These are phyloP conservation scores for Drosophila helvetica DNA, from an alignment of 2,888 invertebrate genomes.

Conservation along the genomic window DNA sequence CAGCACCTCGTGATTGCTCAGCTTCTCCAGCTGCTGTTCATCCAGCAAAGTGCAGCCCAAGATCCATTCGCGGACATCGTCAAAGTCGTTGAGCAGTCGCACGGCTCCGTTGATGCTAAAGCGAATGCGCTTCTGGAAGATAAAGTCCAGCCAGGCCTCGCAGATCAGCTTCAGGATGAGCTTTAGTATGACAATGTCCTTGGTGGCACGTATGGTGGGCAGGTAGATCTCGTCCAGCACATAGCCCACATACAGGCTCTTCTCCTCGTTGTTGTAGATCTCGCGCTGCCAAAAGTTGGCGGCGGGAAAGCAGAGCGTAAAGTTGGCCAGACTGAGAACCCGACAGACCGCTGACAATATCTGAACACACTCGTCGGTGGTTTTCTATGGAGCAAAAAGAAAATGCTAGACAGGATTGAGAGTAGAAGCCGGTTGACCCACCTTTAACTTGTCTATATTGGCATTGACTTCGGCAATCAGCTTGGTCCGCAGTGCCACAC, in stretches of 20 bases:
- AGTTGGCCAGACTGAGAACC: slow-evolving; percentile 90
- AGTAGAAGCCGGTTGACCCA: slow-evolving; percentile 69
- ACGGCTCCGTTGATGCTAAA: slow-evolving; percentile 92
- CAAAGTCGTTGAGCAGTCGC: slow-evolving; percentile 92
- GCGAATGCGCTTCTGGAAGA: slow-evolving; percentile 91
- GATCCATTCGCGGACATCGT: slow-evolving; percentile 91
- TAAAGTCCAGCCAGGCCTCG: slow-evolving; percentile 94
- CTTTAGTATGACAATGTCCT: slow-evolving; percentile 89
- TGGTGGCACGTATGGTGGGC: slow-evolving; percentile 91
- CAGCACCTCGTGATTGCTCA: slow-evolving; percentile 85
- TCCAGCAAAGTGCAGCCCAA: slow-evolving; percentile 86
- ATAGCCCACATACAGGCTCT: slow-evolving; percentile 88
- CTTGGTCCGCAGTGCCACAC: slow-evolving; percentile 91
- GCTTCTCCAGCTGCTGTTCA: slow-evolving; percentile 84
- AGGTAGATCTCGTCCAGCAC: slow-evolving; percentile 90
- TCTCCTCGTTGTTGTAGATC: slow-evolving; percentile 78
- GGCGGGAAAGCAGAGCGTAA: slow-evolving; percentile 92
- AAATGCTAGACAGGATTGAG: neutral
- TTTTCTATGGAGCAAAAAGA: slow-evolving; percentile 85
- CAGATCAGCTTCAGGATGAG: slow-evolving; percentile 92
- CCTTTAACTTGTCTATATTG: slow-evolving; percentile 90
- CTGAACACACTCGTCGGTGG: slow-evolving; percentile 88
- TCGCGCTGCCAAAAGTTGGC: slow-evolving; percentile 87
- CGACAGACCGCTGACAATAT: slow-evolving; percentile 90
- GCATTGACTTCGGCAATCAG: slow-evolving; percentile 91